A percentile compares a stretch with the other conserved stretches of the same genome.
Evolutionary conservation across 2,113 vertebrate genomes (phyloP).

Genomic region (Pogonocichla stellata): DNA sequence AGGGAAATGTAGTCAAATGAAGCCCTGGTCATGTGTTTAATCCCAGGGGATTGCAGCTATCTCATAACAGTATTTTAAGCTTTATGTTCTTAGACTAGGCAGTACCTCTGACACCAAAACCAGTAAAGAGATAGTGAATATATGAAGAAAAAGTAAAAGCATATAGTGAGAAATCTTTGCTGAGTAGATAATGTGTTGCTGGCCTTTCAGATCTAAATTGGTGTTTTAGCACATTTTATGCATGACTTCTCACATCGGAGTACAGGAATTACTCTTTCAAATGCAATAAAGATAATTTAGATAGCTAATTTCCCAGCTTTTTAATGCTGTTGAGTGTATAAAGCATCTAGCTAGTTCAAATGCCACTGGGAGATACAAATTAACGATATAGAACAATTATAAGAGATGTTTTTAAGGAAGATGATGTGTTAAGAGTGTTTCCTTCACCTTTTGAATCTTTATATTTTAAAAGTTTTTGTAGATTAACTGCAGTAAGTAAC

Average conservation of each 20-base stretch:
- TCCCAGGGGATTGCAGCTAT: neutral
- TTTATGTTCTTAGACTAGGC: neutral
- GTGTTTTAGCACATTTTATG: neutral
- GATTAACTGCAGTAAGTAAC: neutral
- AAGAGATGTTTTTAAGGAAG: neutral
- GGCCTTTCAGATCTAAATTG: neutral
- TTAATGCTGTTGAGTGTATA: neutral
- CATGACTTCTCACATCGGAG: neutral
- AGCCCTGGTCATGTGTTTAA: neutral
- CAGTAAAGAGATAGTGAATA: neutral
- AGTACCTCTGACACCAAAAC: neutral
- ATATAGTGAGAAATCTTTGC: neutral
- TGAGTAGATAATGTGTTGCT: neutral
- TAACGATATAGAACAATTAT: neutral
- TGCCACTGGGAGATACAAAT: neutral
- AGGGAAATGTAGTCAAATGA: neutral
- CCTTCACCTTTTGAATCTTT: neutral
- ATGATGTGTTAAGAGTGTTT: neutral
- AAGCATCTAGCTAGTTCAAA: neutral
- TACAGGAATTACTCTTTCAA: neutral
- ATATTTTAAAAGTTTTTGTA: neutral
- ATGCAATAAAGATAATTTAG: neutral
- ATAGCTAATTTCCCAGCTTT: neutral
- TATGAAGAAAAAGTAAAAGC: neutral
- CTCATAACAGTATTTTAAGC: neutral